Base-by-base conservation (phyloP, 2,888 invertebrate genomes). In the Athrips mouffetella region DNA sequence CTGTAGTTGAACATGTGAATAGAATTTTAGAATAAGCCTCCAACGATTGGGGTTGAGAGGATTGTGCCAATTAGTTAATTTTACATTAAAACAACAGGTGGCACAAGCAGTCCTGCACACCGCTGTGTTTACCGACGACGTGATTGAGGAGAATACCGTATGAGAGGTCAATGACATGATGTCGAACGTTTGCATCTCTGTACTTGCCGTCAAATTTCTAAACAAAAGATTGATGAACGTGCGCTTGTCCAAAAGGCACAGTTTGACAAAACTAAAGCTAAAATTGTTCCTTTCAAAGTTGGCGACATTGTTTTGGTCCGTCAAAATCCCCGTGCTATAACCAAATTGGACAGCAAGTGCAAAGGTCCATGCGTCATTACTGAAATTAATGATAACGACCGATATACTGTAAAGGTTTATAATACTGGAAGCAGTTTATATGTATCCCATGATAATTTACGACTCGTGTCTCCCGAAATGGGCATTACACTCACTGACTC, bases 231-330 rank as follows among this genome's bases (percentile, higher is more conserved):
- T 2, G 48, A 48, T 11, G 41, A 31, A 16, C 16, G 42, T 2
- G 48, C 48, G 1, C 1, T 8, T n/a, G 1, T 16, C 5, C 25
- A 23, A 33, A 48, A 48, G 18, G 6, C 11, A n/a, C 37, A 31
- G 10, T 55, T 41, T 47, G 48, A 55, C 35, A 48, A 47, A 39
- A 51, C n/a, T 40, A 51, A 51, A 18, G 54, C 51, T 8, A 50
- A 45, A 31, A 46, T 54, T 25, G 30, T 21, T 20, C 53, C 49
- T n/a, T 51, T 47, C 41, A 45, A 45, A 18, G 25, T 54, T 39
- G 47, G 49, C 16, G 45, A 45, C 15, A 40, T 25, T 30, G 48
- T 49, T 20, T 13, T 49, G n/a, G 31, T 49, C 1, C 42, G 47
- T 31, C 39, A 47, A 23, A 53, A 47, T 30, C 47, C 45, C 2